Evolutionary conservation across 30 jellyfish, hydroid and myxozoan species (phyloP), one percentile per base, ranked within the genome.

Genomic region (Hydractinia symbiolongicarpus): DNA sequence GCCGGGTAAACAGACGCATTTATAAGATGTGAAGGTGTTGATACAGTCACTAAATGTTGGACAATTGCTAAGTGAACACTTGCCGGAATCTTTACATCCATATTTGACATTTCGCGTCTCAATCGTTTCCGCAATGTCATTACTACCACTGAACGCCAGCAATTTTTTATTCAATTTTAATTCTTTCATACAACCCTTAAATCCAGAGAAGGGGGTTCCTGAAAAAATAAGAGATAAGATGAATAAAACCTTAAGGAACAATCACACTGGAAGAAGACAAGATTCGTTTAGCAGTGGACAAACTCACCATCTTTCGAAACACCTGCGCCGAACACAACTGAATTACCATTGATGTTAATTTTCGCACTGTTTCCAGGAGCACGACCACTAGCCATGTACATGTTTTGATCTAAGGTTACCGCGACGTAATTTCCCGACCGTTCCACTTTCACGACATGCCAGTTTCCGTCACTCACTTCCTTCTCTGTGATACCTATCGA

Each of bases 1-100:
- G 7, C 99, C 99, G 0, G 95, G 95, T 68, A 94, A 64, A 81
- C 99, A 94, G 58, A 81, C 95, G 67, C 99, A 94, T 54, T 91
- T 73, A 82, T 88, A 85, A 7, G 96, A 81, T 9, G 99, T 78
- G 53, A 94, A 68, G 5, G 99, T 94, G 82, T 94, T 88, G 61
- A 88, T 79, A 61, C 99, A 94, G 69, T 88, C 96, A 76, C 97
- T 88, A 78, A 94, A 94, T 51, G 68, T 72, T 1, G 97, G 97
- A 84, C 99, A 94, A 40, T 79, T 70, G 7, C 83, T 84, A 52
- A 67, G 73, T 21, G 84, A 69, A 71, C 99, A 94, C 44, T 90
- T 83, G 8, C 81, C 96, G 6, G 99, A 94, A 86, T 88, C 99
- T 81, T 94, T 85, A 81, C 99, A 94, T 5, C 87, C 83, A 16